phyloP scores from a whole-genome alignment of 2,113 vertebrate species.

The Loxodonta africana region DNA sequence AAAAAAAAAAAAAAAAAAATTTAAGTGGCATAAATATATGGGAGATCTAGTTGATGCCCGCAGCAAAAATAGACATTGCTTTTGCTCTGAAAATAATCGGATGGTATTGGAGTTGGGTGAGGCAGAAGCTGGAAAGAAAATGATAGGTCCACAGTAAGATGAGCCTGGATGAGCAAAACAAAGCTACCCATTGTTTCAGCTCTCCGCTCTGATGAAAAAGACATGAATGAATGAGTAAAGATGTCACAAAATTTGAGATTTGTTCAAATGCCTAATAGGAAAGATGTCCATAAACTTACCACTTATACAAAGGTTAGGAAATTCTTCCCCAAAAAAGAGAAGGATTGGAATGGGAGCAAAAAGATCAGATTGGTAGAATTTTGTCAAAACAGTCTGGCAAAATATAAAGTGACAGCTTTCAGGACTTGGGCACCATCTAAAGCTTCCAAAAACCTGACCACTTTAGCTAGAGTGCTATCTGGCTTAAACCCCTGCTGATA shows the following conservation, averaged over 20 bases:
- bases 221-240: not conserved
- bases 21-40: slow-evolving; percentile 3
- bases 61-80: not conserved
- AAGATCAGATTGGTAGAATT: not conserved
- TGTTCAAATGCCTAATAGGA: slow-evolving; percentile 10
- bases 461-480: not conserved
- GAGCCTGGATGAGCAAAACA: not conserved
- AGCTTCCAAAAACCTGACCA: not conserved
- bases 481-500: too few species aligned
- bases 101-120: not conserved
- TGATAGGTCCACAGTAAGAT: too few species aligned
- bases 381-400: slow-evolving; percentile 6
- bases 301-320: not conserved
- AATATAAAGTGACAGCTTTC: not conserved
- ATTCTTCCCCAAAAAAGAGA: not conserved
- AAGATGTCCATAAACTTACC: not conserved
- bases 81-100: slow-evolving; percentile 38
- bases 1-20: not conserved
- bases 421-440: not conserved
- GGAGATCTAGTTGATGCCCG: not conserved
- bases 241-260: slow-evolving; percentile 2
- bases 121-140: not conserved
- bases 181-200: not conserved
- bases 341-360: not conserved
- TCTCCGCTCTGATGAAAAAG: not conserved